Percentiles rank a stretch among this genome's conserved stretches.
These are phyloP conservation scores for Globodera rostochiensis DNA, from an alignment of 1,140 invertebrate genomes.

Conservation along the genomic window DNA sequence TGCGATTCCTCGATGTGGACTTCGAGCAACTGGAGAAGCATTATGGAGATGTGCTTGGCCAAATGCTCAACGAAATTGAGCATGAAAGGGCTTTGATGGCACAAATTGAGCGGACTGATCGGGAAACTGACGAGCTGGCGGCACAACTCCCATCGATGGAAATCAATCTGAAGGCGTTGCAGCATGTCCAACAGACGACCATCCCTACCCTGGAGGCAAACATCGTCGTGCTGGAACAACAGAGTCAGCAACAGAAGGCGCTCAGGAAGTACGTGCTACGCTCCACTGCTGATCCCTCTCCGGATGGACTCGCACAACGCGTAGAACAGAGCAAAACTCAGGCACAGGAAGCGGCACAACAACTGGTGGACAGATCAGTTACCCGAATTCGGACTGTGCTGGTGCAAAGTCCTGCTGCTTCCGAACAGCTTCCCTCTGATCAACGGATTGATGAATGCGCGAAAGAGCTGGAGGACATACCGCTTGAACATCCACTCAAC, in stretches of 20 bases:
- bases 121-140: constrained; percentile 14
- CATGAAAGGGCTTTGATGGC: constrained; percentile 28
- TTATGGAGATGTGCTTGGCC: constrained; percentile 45
- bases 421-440: background rate
- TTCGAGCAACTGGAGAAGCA: constrained; percentile 53
- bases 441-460: constrained; percentile 8
- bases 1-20: constrained; percentile 56
- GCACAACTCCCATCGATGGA: background rate
- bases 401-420: background rate
- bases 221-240: background rate
- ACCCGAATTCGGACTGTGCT: background rate
- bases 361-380: background rate
- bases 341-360: background rate
- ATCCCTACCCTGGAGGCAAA: constrained; percentile 4
- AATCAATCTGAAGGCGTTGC: background rate
- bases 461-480: background rate
- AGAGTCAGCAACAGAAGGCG: background rate
- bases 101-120: constrained; percentile 4
- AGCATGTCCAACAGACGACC: background rate
- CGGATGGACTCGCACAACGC: background rate
- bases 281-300: background rate
- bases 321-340: background rate
- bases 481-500: background rate
- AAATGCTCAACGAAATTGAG: constrained; percentile 34
- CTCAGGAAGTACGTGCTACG: background rate